phyloP scores from a whole-genome alignment of 2,888 invertebrate species.

The Drosophila differens region DNA sequence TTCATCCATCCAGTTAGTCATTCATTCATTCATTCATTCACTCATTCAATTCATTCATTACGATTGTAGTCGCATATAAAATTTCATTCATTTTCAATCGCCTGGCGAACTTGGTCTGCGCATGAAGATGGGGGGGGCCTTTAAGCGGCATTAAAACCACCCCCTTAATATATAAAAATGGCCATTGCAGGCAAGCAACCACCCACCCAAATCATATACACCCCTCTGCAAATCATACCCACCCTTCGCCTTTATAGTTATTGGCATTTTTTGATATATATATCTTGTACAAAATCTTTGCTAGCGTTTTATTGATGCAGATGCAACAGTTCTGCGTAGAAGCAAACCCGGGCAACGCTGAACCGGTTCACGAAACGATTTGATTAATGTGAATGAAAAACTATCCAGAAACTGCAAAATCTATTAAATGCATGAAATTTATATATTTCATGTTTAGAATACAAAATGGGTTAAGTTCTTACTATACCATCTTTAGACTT shows the following conservation, averaged over 20 bases:
- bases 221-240: conserved; percentile 13
- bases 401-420: not conserved
- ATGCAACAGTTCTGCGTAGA: not conserved
- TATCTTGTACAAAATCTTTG: not conserved
- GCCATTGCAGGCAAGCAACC: conserved; percentile 41
- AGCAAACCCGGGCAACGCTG: not conserved
- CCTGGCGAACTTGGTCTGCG: conserved; percentile 2
- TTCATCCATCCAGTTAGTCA: conserved; percentile 18
- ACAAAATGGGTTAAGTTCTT: not conserved
- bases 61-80: conserved; percentile 59
- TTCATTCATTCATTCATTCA: conserved; percentile 18
- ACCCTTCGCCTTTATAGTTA: conserved; percentile 11
- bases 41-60: conserved; percentile 31
- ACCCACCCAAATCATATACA: conserved; percentile 20
- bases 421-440: not conserved
- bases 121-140: not conserved
- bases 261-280: not conserved
- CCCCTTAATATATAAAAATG: conserved; percentile 40
- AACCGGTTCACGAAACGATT: not conserved
- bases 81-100: conserved; percentile 76
- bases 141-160: conserved; percentile 50
- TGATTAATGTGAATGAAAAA: not conserved
- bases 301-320: not conserved
- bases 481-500: not conserved
- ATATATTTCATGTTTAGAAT: not conserved